Evolutionary conservation across 2,797 vertebrate genomes (phyloP).

Genomic region (Acipenser transmontanus): DNA sequence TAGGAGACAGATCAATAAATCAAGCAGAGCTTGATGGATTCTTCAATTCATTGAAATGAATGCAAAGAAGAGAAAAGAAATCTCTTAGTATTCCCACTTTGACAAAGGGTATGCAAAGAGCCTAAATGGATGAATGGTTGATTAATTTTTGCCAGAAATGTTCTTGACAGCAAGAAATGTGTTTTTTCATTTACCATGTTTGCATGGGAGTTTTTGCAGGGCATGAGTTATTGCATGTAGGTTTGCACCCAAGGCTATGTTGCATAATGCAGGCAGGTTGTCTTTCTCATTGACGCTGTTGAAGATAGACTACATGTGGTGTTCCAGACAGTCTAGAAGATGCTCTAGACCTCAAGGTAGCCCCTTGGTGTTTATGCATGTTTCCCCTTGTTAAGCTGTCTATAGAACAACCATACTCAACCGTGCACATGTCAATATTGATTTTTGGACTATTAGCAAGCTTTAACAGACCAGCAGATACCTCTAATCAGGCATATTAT

Average conservation of each 20-base stretch:
- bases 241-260: slow-evolving; percentile 87
- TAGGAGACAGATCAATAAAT: slow-evolving; percentile 99
- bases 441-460: too few species aligned
- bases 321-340: slow-evolving; percentile 34
- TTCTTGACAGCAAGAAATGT: slow-evolving; percentile 98
- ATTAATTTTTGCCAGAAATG: slow-evolving; percentile 97
- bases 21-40: slow-evolving; percentile 98
- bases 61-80: slow-evolving; percentile 82
- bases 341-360: not conserved
- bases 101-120: slow-evolving; percentile 99
- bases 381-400: not conserved
- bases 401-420: too few species aligned
- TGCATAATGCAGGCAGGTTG: slow-evolving; percentile 70
- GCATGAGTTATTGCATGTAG: slow-evolving; percentile 84
- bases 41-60: slow-evolving; percentile 90
- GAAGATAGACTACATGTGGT: slow-evolving; percentile 68
- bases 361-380: not conserved
- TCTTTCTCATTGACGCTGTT: slow-evolving; percentile 57
- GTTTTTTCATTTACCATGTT: slow-evolving; percentile 88
- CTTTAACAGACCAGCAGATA: too few species aligned
- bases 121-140: slow-evolving; percentile 99
- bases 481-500: too few species aligned
- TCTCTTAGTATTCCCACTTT: slow-evolving; percentile 91
- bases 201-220: slow-evolving; percentile 82
- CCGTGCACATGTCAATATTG: too few species aligned